A percentile compares a stretch with the other conserved stretches of the same genome.
These are phyloP conservation scores for Ceuthmochares aereus DNA, from an alignment of 2,113 vertebrate species.

Conservation along the genomic window DNA sequence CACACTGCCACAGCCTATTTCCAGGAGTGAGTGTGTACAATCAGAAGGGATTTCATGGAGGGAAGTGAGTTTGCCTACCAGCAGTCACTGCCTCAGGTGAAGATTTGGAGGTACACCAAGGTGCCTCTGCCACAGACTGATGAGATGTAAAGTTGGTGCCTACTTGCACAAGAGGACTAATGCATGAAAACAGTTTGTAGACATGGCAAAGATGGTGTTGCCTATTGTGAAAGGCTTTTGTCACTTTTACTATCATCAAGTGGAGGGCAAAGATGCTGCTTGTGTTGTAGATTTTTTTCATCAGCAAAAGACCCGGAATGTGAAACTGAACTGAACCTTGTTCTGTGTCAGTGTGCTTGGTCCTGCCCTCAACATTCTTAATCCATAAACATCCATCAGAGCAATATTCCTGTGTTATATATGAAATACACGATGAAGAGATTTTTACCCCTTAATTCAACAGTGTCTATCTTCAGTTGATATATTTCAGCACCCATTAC, in stretches of 20 bases:
- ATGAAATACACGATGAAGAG: background rate
- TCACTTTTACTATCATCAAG: fast-evolving
- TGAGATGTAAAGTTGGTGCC: background rate
- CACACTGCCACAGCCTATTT: background rate
- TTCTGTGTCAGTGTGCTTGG: too few relatives aligned
- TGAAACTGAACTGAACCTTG: background rate
- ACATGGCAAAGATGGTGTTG: background rate
- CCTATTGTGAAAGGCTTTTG: background rate
- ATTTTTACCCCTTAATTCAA: background rate
- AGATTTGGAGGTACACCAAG: background rate
- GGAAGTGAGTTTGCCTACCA: background rate
- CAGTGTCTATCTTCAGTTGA: background rate
- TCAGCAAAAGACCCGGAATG: background rate
- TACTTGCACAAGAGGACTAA: background rate
- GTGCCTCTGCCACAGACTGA: fast-evolving
- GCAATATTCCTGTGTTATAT: background rate
- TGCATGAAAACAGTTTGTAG: background rate
- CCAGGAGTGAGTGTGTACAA: background rate
- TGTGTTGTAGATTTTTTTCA: background rate
- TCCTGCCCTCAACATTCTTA: background rate
- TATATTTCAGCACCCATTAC: background rate
- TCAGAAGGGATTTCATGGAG: background rate
- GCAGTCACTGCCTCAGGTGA: background rate
- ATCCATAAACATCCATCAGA: background rate
- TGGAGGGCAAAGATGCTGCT: background rate